Conservation (phyloP, 1,140 invertebrate genomes). For the Vanessa tameamea region DNA sequence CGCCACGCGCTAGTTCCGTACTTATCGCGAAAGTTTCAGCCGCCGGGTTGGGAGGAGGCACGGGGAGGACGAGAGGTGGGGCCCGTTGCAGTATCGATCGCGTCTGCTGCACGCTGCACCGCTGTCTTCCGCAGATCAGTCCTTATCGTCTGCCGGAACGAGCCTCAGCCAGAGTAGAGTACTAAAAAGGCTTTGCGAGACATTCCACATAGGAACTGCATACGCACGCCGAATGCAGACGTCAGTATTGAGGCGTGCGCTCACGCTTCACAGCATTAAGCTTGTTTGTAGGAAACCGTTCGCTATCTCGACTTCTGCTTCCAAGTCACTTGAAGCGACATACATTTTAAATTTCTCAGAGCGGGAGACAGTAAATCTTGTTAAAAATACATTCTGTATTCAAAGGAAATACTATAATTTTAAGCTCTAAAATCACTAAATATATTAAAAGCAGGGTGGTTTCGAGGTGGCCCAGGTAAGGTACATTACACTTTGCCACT, state of each 20-base stretch:
- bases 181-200: conserved; percentile 71
- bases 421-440: conserved; percentile 37
- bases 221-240: conserved; percentile 55
- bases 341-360: conserved; percentile 28
- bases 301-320: conserved; percentile 43
- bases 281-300: conserved; percentile 58
- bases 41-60: conserved; percentile 47
- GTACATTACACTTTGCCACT: conserved; percentile 46
- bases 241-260: conserved; percentile 48
- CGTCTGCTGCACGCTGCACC: conserved; percentile 74
- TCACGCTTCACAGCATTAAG: conserved; percentile 54
- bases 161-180: conserved; percentile 51
- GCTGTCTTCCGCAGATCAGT: conserved; percentile 79
- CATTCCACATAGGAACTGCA: conserved; percentile 52
- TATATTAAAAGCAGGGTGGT: conserved; percentile 54
- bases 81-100: conserved; percentile 76
- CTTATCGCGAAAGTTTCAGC: conserved; percentile 80
- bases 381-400: conserved; percentile 16
- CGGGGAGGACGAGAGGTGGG: conserved; percentile 36
- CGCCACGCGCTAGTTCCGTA: conserved; percentile 77
- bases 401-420: conserved; percentile 18
- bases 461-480: conserved; percentile 49
- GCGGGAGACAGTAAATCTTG: conserved; percentile 3
- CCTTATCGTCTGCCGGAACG: conserved; percentile 75
- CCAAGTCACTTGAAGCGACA: conserved; percentile 20